phyloP scores from a whole-genome alignment of 1,140 invertebrate species.

The Cryptotermes secundus region DNA sequence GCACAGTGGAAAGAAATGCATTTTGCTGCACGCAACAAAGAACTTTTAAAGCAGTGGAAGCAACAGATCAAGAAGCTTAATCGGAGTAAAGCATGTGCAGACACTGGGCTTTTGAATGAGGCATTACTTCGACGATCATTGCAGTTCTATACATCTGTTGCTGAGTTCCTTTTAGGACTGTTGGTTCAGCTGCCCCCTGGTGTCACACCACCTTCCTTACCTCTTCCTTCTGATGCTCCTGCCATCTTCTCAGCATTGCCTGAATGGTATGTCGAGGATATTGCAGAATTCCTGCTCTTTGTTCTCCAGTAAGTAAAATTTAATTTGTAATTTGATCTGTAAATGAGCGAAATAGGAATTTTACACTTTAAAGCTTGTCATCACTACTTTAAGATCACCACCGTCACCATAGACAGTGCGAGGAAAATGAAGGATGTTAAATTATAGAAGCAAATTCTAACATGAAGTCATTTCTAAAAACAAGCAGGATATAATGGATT shows the following conservation, averaged over 20 bases:
- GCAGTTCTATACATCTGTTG: constrained; percentile 83
- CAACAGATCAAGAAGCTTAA: constrained; percentile 62
- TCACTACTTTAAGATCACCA: too few species aligned
- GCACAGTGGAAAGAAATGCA: constrained; percentile 79
- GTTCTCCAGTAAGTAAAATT: constrained; percentile 78
- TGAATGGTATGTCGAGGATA: constrained; percentile 96
- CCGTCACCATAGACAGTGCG: too few species aligned
- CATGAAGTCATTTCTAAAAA: too few species aligned
- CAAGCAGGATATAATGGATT: too few species aligned
- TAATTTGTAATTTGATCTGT: background rate
- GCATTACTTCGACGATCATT: constrained; percentile 75
- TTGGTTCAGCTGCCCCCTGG: constrained; percentile 45
- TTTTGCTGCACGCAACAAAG: constrained; percentile 72
- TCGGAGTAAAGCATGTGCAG: constrained; percentile 74
- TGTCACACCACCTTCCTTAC: constrained; percentile 49
- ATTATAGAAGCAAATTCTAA: too few species aligned
- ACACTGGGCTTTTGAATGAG: constrained; percentile 82
- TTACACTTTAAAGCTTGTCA: too few species aligned
- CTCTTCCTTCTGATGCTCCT: constrained; percentile 60
- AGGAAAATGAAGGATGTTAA: too few species aligned
- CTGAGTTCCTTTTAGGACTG: constrained; percentile 70
- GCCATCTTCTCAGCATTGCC: constrained; percentile 84
- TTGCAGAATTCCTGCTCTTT: constrained; percentile 92
- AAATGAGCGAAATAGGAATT: background rate
- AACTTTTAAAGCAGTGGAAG: constrained; percentile 83